Percentiles rank a stretch among this genome's conserved stretches.
These are phyloP conservation scores for Balaenoptera acutorostrata DNA, from an alignment of 2,113 vertebrate genomes.

Conservation along the genomic window DNA sequence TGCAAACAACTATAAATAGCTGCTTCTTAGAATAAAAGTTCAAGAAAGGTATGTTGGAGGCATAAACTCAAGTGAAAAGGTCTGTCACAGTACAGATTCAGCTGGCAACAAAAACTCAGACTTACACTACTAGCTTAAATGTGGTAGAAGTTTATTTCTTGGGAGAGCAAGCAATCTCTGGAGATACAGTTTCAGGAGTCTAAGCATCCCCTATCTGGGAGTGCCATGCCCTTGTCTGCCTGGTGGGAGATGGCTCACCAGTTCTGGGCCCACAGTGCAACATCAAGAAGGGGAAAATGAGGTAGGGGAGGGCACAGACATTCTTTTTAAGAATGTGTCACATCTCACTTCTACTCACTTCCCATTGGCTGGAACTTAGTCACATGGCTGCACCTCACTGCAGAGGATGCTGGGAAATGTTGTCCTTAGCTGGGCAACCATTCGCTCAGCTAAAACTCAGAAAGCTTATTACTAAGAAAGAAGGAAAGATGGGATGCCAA, in stretches of 20 bases:
- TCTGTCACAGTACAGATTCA: background rate
- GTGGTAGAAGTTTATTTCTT: background rate
- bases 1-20: background rate
- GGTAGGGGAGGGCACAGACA: background rate
- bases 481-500: background rate
- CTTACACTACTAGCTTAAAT: background rate
- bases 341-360: background rate
- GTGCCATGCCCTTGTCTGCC: background rate
- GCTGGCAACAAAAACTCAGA: background rate
- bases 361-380: background rate
- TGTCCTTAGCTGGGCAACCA: background rate
- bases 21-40: background rate
- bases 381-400: background rate
- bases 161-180: background rate
- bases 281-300: background rate
- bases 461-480: background rate
- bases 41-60: background rate
- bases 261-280: background rate
- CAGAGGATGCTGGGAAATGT: background rate
- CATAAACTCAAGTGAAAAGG: background rate
- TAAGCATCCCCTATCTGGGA: background rate
- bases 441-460: background rate
- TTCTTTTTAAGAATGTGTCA: background rate
- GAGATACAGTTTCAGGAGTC: background rate
- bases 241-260: background rate